Evolutionary conservation across 1,140 invertebrate genomes (phyloP), one percentile per base, ranked within the genome.

Genomic region (Arctopsyche grandis): DNA sequence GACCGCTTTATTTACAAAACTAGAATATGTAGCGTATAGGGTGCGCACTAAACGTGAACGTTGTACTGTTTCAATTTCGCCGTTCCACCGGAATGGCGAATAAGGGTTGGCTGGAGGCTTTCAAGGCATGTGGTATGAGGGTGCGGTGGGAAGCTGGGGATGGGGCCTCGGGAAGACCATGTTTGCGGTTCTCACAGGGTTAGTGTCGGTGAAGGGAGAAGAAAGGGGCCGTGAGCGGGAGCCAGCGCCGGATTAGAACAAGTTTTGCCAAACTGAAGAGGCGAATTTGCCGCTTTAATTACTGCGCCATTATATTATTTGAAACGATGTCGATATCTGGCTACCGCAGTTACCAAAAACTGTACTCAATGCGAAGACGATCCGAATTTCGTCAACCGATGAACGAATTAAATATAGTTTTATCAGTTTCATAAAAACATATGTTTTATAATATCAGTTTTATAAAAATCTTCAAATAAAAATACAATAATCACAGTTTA

Each of bases 1-100:
- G 21, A 24, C 14, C 14, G 14, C 38, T 69, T 69, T 69, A 69
- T 69, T 69, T 69, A 38, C 66, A 69, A 69, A 69, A 69, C 66
- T 69, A 69, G 66, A 69, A 69, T 69, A 44, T 29, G 26, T 38
- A 69, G 12, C 26, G 43, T 60, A 78, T 24, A 43, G 14, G 66
- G 38, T 14, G 66, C 44, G 10, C 56, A 70, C 75, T 71, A 78
- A 78, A 78, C 69, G 52, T 44, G 69, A 56, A 70, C 69, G 48
- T 71, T 73, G 66, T 78, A 71, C 77, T 58, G 77, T 78, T 78
- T 78, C 77, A 78, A 78, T 78, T 78, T 78, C 46, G 69, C 77
- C 66, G 66, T 77, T 77, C 75, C 60, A 22, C 43, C 58, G 22
- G 52, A 60, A 46, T 46, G 43, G 76, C 46, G 63, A 58, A 58